phyloP scores from a whole-genome alignment of 35 echinoderm and acorn worm species.

The Strongylocentrotus purpuratus region DNA sequence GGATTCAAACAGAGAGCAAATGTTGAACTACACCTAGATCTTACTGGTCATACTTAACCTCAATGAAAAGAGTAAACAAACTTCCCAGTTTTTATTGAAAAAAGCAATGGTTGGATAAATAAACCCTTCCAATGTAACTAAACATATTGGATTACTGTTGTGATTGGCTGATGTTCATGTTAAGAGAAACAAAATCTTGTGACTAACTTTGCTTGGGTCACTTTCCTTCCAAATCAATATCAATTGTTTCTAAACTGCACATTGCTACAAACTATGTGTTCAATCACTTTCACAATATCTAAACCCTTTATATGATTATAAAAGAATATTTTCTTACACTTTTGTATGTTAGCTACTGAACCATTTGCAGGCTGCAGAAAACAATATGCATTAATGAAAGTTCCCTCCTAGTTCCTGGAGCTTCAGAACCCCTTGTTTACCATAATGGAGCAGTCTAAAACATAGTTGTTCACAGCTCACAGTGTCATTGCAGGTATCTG shows the following conservation, averaged over 20 bases:
- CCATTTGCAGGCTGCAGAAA: too few species aligned
- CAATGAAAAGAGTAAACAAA: not conserved
- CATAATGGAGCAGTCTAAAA: not conserved
- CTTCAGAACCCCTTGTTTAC: not conserved
- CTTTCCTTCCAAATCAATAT: not conserved
- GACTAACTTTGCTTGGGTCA: not conserved
- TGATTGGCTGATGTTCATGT: too few species aligned
- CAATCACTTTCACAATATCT: too few species aligned
- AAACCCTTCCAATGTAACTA: too few species aligned
- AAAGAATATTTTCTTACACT: too few species aligned
- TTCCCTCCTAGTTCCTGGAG: not conserved
- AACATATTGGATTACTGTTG: too few species aligned
- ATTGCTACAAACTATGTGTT: too few species aligned
- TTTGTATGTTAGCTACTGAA: too few species aligned
- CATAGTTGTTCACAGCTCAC: not conserved
- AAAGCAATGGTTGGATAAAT: not conserved
- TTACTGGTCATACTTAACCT: not conserved
- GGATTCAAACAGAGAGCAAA: not conserved
- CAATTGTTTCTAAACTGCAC: too few species aligned
- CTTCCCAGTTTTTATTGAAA: not conserved
- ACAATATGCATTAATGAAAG: not conserved
- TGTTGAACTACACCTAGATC: not conserved
- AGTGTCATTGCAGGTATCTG: not conserved
- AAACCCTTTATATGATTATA: too few species aligned
- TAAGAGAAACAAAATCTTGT: not conserved